phyloP scores from a whole-genome alignment of 2,888 invertebrate genomes.

The Yponomeuta evonymella region DNA sequence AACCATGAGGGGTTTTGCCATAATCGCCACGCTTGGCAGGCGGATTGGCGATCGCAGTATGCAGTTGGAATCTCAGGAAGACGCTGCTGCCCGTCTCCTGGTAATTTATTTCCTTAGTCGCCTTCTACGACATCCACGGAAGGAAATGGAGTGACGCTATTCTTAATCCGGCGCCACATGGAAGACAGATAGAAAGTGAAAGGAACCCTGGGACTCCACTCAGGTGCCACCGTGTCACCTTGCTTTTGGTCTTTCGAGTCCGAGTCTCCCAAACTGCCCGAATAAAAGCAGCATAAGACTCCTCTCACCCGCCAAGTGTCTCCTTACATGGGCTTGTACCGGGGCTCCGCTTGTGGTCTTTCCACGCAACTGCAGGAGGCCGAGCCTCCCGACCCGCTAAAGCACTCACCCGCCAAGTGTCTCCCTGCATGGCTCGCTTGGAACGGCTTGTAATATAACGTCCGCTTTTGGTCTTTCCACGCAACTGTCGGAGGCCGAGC shows the following conservation, averaged over 20 bases:
- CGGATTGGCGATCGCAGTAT: too few species aligned
- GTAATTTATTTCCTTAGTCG: too few species aligned
- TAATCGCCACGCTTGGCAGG: too few species aligned
- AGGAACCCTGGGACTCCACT: slow-evolving; percentile 4
- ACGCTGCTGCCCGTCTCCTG: too few species aligned
- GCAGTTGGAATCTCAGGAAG: too few species aligned
- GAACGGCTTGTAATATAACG: slow-evolving; percentile 33
- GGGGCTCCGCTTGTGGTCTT: slow-evolving; percentile 27
- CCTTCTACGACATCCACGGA: too few species aligned
- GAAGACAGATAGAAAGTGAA: too few species aligned
- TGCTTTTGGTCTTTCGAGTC: slow-evolving; percentile 37
- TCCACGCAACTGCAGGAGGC: slow-evolving; percentile 31
- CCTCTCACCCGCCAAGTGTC: slow-evolving; percentile 55
- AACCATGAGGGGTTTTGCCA: too few species aligned
- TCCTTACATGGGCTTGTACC: slow-evolving; percentile 61
- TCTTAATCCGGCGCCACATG: too few species aligned
- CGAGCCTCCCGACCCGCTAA: slow-evolving; percentile 28
- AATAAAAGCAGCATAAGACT: slow-evolving; percentile 16
- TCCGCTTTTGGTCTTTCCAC: slow-evolving; percentile 29
- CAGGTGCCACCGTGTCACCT: slow-evolving; percentile 62
- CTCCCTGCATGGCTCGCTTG: slow-evolving; percentile 62
- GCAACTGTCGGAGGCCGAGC: slow-evolving; percentile 24
- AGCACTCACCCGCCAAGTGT: slow-evolving; percentile 54
- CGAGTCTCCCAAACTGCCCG: slow-evolving; percentile 28
- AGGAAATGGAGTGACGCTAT: too few species aligned